phyloP scores from a whole-genome alignment of 2,797 vertebrate genomes.

The Enteromius afrohamiltoni region DNA sequence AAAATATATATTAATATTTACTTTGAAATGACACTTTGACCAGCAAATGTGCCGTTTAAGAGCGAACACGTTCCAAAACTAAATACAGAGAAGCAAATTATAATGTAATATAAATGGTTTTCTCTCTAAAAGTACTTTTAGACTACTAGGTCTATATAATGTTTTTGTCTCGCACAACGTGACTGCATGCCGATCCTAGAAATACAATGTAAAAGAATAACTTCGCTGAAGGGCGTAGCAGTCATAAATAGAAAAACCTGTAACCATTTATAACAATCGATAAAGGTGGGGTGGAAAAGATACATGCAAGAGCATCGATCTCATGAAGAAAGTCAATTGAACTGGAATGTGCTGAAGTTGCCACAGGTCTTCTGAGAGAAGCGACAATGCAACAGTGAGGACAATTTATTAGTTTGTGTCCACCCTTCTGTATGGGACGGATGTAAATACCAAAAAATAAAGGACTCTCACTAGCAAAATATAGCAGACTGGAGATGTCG shows the following conservation, averaged over 20 bases:
- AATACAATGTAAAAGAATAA: slow-evolving; percentile 18
- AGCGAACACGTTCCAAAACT: slow-evolving; percentile 66
- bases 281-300: slow-evolving; percentile 64
- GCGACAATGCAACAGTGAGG: slow-evolving; percentile 43
- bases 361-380: slow-evolving; percentile 37
- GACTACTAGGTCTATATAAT: slow-evolving; percentile 8
- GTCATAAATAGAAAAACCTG: slow-evolving; percentile 54
- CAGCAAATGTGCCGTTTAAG: slow-evolving; percentile 83
- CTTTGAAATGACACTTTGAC: slow-evolving; percentile 84
- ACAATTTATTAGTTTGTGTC: not conserved
- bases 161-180: slow-evolving; percentile 4
- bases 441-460: not conserved
- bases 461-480: slow-evolving; percentile 11
- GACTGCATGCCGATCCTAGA: slow-evolving; percentile 32
- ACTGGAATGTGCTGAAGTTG: slow-evolving; percentile 67
- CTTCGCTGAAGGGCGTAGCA: slow-evolving; percentile 29
- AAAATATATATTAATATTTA: slow-evolving; percentile 94
- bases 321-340: slow-evolving; percentile 59
- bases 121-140: slow-evolving; percentile 31
- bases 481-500: not conserved
- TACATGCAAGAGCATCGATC: slow-evolving; percentile 53
- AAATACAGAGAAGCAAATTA: slow-evolving; percentile 47
- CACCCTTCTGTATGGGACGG: not conserved
- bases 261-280: slow-evolving; percentile 61
- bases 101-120: slow-evolving; percentile 49